A percentile compares a stretch with the other conserved stretches of the same genome.
Conservation (phyloP, 2,113 vertebrate species). For the Muntiacus reevesi region DNA sequence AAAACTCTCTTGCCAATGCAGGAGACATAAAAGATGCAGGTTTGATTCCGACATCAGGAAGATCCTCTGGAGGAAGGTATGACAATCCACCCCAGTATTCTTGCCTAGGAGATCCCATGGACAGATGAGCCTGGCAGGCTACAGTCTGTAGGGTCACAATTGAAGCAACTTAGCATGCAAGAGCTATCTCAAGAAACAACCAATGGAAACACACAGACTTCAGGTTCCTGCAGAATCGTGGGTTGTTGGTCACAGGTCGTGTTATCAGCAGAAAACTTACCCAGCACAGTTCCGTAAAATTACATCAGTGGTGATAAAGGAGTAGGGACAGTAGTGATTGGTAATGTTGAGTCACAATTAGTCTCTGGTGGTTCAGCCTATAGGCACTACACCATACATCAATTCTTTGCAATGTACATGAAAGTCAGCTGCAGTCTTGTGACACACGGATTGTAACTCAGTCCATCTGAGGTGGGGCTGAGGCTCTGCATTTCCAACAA, state of each 20-base stretch:
- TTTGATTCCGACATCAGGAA: background rate
- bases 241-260: background rate
- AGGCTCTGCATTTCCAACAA: background rate
- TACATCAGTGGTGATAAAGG: background rate
- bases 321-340: background rate
- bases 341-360: background rate
- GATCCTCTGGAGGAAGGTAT: background rate
- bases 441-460: accelerated
- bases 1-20: background rate
- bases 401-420: background rate
- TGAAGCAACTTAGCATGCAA: background rate
- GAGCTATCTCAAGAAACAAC: background rate
- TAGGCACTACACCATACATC: background rate
- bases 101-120: background rate
- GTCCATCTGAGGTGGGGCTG: background rate
- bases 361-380: background rate
- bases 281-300: background rate
- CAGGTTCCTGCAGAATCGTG: background rate
- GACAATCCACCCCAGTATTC: background rate
- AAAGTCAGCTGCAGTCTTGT: background rate
- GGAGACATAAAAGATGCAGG: background rate
- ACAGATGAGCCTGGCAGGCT: background rate
- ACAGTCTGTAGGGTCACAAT: background rate
- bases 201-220: background rate
- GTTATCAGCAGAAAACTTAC: background rate